Conservation (phyloP, 92 coral and sea anemone genomes). For the Metridium senile region DNA sequence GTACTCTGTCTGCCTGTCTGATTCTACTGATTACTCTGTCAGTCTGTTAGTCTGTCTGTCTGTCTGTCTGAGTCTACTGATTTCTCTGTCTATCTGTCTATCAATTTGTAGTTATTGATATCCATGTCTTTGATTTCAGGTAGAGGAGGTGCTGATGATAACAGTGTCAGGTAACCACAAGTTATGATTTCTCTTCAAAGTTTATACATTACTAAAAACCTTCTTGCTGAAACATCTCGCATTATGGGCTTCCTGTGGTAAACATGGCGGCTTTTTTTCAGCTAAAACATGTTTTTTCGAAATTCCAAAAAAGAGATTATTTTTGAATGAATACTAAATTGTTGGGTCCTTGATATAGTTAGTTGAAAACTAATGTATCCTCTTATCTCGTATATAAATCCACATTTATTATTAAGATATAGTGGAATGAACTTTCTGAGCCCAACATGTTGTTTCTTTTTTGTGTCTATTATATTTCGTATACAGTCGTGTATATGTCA, state of each 20-base stretch:
- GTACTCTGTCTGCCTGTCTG: not conserved
- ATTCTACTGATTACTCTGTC: not conserved
- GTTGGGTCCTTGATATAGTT: no score
- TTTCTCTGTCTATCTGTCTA: not conserved
- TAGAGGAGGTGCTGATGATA: constrained; percentile 54
- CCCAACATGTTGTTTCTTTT: no score
- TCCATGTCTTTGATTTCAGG: constrained; percentile 22
- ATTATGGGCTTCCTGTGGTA: not conserved
- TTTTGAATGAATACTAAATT: no score
- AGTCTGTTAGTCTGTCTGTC: not conserved
- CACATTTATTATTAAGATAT: no score
- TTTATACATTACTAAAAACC: not conserved
- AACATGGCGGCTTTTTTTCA: no score
- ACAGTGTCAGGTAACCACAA: constrained; percentile 38
- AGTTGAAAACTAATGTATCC: no score
- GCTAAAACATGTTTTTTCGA: no score
- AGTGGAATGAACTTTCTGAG: no score
- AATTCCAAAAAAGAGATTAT: no score
- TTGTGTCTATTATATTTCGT: no score
- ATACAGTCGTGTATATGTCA: no score
- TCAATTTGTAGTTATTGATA: not conserved
- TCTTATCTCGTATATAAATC: no score
- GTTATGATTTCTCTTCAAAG: not conserved
- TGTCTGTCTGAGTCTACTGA: not conserved
- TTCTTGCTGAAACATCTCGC: not conserved